Evolutionary conservation across 2,797 vertebrate genomes (phyloP).

Genomic region (Hephaestus fuliginosus): DNA sequence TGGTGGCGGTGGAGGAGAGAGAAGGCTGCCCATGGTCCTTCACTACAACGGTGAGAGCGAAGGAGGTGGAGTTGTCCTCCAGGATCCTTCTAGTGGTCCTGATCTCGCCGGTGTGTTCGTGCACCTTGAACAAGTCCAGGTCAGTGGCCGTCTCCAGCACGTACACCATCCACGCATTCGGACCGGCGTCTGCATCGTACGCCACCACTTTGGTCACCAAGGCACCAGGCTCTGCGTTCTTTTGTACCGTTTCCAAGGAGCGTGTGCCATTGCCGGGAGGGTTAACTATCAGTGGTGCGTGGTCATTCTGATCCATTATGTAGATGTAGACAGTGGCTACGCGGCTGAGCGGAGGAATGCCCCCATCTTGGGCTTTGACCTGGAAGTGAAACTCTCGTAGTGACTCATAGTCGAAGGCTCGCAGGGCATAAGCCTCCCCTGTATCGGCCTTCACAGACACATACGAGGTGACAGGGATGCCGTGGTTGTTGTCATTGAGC

Average conservation of each 20-base stretch:
- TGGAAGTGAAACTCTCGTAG: slow-evolving; percentile 95
- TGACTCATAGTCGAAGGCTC: slow-evolving; percentile 97
- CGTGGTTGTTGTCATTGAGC: slow-evolving; percentile 93
- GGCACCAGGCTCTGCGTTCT: slow-evolving; percentile 91
- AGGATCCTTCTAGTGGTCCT: slow-evolving; percentile 93
- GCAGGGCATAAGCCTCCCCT: slow-evolving; percentile 93
- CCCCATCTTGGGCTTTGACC: slow-evolving; percentile 95
- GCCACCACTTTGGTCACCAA: slow-evolving; percentile 98
- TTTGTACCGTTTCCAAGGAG: slow-evolving; percentile 92
- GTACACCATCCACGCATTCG: slow-evolving; percentile 96
- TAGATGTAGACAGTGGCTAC: slow-evolving; percentile 95
- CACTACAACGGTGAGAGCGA: slow-evolving; percentile 92
- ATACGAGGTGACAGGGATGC: slow-evolving; percentile 93
- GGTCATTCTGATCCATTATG: slow-evolving; percentile 95
- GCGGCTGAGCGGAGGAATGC: slow-evolving; percentile 92
- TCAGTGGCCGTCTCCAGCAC: slow-evolving; percentile 90
- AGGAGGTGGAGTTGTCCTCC: slow-evolving; percentile 91
- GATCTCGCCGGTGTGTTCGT: slow-evolving; percentile 95
- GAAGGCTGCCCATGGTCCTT: slow-evolving; percentile 93
- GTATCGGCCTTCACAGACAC: slow-evolving; percentile 94
- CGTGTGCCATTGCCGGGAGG: slow-evolving; percentile 92
- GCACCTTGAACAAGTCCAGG: slow-evolving; percentile 93
- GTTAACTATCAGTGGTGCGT: slow-evolving; percentile 93
- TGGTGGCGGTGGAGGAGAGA: slow-evolving; percentile 92
- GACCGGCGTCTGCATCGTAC: slow-evolving; percentile 95